These are phyloP conservation scores for Connochaetes taurinus DNA, from an alignment of 2,113 vertebrate genomes.

Conservation along the genomic window DNA sequence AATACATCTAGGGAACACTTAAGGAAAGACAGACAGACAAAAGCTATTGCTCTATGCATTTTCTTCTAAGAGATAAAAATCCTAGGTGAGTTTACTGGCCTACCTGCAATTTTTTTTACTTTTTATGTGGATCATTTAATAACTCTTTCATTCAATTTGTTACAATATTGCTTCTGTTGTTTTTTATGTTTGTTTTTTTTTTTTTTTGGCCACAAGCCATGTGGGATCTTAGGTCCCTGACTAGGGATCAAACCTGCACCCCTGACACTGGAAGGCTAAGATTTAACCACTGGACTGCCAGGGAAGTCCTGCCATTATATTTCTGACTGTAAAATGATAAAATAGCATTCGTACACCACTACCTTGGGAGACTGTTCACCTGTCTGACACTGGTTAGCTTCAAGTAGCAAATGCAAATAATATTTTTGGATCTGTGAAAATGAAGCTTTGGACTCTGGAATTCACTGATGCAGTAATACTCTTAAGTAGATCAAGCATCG, in stretches of 20 bases:
- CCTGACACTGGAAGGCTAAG: background rate
- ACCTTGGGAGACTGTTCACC: background rate
- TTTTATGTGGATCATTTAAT: background rate
- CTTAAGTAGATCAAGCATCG: background rate
- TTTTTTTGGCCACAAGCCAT: background rate
- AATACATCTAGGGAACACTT: background rate
- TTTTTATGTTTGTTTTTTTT: background rate
- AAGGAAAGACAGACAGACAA: background rate
- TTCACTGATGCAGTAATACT: background rate
- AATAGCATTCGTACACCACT: background rate
- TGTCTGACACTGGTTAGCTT: background rate
- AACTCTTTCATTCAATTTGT: background rate
- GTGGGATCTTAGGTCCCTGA: background rate
- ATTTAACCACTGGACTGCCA: background rate
- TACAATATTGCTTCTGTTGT: background rate
- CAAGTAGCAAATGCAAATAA: background rate
- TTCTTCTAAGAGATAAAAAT: background rate
- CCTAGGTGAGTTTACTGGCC: background rate
- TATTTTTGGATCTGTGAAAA: slow-evolving; percentile 20
- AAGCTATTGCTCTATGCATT: background rate
- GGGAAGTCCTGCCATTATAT: background rate
- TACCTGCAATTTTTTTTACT: background rate
- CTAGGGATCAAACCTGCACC: background rate
- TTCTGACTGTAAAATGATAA: slow-evolving; percentile 30
- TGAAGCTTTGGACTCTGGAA: background rate